Evolutionary conservation across 2,888 invertebrate species (phyloP).

Genomic region (Mimachlamys varia): DNA sequence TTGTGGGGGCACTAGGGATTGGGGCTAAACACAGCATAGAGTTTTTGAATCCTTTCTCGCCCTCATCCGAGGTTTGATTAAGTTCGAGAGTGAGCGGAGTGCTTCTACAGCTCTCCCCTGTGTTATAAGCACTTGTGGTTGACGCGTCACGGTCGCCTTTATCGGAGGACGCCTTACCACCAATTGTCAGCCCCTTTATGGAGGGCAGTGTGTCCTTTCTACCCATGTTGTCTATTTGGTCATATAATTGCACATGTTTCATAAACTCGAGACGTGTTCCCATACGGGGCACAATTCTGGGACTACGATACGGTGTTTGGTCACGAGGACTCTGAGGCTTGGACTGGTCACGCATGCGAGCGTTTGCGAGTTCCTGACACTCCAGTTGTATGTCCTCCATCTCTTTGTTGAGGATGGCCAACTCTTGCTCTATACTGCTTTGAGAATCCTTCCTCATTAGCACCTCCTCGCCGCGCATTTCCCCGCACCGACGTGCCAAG

Average conservation of each 20-base stretch:
- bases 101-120: slow-evolving; percentile 89
- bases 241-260: slow-evolving; percentile 71
- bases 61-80: slow-evolving; percentile 73
- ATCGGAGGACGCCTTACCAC: slow-evolving; percentile 34
- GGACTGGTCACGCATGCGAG: slow-evolving; percentile 73
- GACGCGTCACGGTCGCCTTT: slow-evolving; percentile 82
- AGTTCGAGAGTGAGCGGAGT: slow-evolving; percentile 80
- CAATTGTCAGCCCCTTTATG: slow-evolving; percentile 57
- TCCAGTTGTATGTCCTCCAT: slow-evolving; percentile 85
- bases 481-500: slow-evolving; percentile 73
- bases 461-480: slow-evolving; percentile 55
- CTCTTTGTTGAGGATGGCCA: slow-evolving; percentile 84
- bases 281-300: slow-evolving; percentile 79
- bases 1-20: slow-evolving; percentile 57
- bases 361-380: slow-evolving; percentile 82
- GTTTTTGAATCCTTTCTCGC: slow-evolving; percentile 73
- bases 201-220: slow-evolving; percentile 62
- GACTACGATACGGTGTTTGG: slow-evolving; percentile 77
- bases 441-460: slow-evolving; percentile 72
- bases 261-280: slow-evolving; percentile 77
- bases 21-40: slow-evolving; percentile 77
- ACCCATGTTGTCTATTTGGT: slow-evolving; percentile 62
- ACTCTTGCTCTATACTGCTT: slow-evolving; percentile 83
- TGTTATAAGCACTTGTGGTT: slow-evolving; percentile 87
- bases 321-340: slow-evolving; percentile 71